Conservation (phyloP, 2,797 vertebrate genomes). For the Typhlichthys subterraneus region DNA sequence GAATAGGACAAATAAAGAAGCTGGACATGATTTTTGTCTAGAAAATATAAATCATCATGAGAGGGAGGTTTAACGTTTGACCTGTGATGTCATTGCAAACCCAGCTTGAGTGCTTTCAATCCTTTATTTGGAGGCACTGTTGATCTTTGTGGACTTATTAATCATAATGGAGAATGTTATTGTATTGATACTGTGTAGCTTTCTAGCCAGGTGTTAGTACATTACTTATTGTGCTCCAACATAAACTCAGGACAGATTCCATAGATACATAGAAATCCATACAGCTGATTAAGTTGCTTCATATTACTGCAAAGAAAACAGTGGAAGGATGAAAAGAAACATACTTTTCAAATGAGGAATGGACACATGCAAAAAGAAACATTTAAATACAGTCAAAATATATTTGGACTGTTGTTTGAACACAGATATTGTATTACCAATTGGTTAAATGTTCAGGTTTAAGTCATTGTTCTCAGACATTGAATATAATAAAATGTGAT, state of each 20-base stretch:
- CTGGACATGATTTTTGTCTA: conserved; percentile 60
- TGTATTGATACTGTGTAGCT: conserved; percentile 19
- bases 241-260: conserved; percentile 34
- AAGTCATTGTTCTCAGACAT: conserved; percentile 49
- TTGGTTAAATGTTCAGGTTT: conserved; percentile 52
- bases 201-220: conserved; percentile 15
- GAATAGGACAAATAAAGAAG: conserved; percentile 51
- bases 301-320: conserved; percentile 31
- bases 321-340: conserved; percentile 25
- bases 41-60: conserved; percentile 67
- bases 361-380: no score
- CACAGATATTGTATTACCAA: conserved; percentile 43
- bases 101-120: conserved; percentile 46
- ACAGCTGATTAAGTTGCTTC: conserved; percentile 45
- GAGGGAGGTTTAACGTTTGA: conserved; percentile 62
- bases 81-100: conserved; percentile 65
- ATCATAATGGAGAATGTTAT: conserved; percentile 62
- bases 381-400: conserved; percentile 46
- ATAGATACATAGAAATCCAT: conserved; percentile 33
- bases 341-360: conserved; percentile 44
- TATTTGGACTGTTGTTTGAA: conserved; percentile 57
- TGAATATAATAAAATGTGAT: conserved; percentile 61
- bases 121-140: conserved; percentile 45
- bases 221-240: conserved; percentile 27
- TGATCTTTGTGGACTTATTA: conserved; percentile 61